These are phyloP conservation scores for Dendroctonus valens DNA, from an alignment of 1,140 invertebrate species.

Conservation along the genomic window DNA sequence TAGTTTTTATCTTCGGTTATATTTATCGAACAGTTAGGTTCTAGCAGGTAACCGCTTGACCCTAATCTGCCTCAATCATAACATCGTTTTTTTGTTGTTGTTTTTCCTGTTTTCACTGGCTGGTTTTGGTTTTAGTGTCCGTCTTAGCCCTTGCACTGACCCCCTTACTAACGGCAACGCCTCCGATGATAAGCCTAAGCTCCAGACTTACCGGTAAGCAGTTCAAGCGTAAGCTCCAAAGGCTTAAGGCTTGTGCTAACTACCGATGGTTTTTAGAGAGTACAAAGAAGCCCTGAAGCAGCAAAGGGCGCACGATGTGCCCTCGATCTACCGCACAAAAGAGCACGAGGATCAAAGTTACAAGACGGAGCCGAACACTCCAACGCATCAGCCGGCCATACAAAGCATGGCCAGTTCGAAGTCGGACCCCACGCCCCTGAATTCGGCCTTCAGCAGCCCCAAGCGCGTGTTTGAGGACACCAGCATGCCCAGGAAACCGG, in stretches of 20 bases:
- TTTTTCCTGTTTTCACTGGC: too few species aligned
- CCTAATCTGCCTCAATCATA: too few species aligned
- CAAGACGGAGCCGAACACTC: conserved; percentile 51
- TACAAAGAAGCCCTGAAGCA: conserved; percentile 85
- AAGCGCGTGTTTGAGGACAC: conserved; percentile 49
- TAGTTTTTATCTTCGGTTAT: conserved; percentile 16
- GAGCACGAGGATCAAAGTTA: conserved; percentile 50
- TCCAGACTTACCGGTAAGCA: conserved; percentile 79
- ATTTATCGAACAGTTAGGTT: conserved; percentile 11
- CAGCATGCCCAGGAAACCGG: conserved; percentile 51
- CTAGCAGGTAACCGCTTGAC: too few species aligned
- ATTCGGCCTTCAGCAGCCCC: conserved; percentile 46
- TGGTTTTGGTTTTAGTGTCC: conserved; percentile 43
- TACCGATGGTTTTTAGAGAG: conserved; percentile 57
- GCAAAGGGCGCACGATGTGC: conserved; percentile 72
- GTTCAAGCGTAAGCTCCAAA: too few species aligned
- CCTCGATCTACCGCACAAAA: conserved; percentile 67
- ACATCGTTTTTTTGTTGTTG: too few species aligned
- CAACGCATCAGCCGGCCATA: conserved; percentile 44
- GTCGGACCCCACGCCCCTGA: conserved; percentile 49
- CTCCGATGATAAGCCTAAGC: conserved; percentile 67
- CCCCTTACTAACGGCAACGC: conserved; percentile 45
- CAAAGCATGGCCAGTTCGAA: conserved; percentile 47
- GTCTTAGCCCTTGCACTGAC: conserved; percentile 45
- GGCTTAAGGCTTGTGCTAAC: too few species aligned